Base-by-base conservation (phyloP, 2,888 invertebrate species). In the Philhelius pedissequus region DNA sequence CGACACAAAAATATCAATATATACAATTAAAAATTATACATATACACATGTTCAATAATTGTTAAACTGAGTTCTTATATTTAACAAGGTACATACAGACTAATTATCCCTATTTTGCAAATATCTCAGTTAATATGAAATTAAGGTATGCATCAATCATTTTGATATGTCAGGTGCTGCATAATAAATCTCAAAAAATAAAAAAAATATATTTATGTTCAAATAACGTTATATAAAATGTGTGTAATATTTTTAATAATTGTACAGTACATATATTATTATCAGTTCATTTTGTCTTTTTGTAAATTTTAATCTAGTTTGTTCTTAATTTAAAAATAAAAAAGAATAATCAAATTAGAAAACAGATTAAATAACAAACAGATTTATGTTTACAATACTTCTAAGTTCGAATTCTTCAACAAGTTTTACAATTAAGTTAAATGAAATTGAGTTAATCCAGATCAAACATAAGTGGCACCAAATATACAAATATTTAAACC, bases 281-380 rank as follows among this genome's bases (percentile, higher is more conserved):
- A 15, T 81, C 70, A 75, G 81, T 81, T 60, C 76, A 52, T 60
- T 56, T 75, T 64, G 43, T 56, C 43, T 64, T 60, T 40, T 79
- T 66, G 32, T 54, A 11, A 18, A 52, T 30, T 27, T 30, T 45
- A 40, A 64, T 11, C 3, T 38, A 45, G 38, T 45, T 22, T 64
- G n/a, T 9, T 40, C 9, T 62, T 60, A 38, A 18, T n/a, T 15
- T 5, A 35, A 50, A 40, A 50, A 18, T 8, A 45, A 62, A 25
- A 6, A 38, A 15, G 5, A 40, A 40, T 4, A 64, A 15, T 18
- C 4, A 43, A 43, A 18, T 15, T 0, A n/a, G 3, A 40, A 43
- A 18, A 1, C 15, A 48, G 40, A 3, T 25, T 40, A 35, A 3
- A 56, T 20, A 54, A 20, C 7, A n/a, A 58, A 40, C 1, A 58